Base-by-base conservation (phyloP, 2,888 invertebrate species). In the Theodoxus fluviatilis region DNA sequence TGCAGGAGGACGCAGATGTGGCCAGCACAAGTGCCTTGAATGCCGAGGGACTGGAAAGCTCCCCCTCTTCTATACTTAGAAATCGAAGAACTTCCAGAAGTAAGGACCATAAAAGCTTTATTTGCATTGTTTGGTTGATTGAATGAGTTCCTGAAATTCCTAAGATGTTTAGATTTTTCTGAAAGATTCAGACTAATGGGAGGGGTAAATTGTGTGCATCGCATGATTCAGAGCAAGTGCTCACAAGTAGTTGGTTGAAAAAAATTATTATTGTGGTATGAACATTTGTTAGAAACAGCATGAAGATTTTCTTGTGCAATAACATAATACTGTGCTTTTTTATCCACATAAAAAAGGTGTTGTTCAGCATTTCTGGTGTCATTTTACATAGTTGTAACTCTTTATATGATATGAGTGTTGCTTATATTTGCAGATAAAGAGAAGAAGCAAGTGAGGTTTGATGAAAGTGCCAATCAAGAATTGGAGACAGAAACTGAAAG, bases 391-490 rank as follows among this genome's bases (percentile, higher is more conserved):
- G 15, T 43, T 31, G 52, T 37, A 15, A 49, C 12, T 67, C 43
- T 66, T 52, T 59, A 57, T 59, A 2, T 49, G n/a, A 18, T 66
- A 75, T 75, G 69, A 69, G 75, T 64, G 18, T 28, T 49, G 2
- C 47, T 35, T 67, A n/a, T 31, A 43, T 28, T 61, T 67, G 25
- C 70, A 80, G 71, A 79, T 52, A 73, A 76, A 69, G 72, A 72
- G 64, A 74, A 78, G 68, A 80, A 80, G 65, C 78, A 77, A 71
- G 82, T 82, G 22, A 67, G 79, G 12, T 82, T 82, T 74, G 79
- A 80, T 63, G 71, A 78, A 57, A 77, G 78, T 4, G 73, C 71
- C 4, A 70, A 71, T 9, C 64, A n/a, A 72, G 25, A 69, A 70
- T 33, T 61, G 71, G 9, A 74, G 71, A 43, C 52, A 70, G 18